Conservation (phyloP, 2,113 vertebrate species). For the Enhydra lutris region DNA sequence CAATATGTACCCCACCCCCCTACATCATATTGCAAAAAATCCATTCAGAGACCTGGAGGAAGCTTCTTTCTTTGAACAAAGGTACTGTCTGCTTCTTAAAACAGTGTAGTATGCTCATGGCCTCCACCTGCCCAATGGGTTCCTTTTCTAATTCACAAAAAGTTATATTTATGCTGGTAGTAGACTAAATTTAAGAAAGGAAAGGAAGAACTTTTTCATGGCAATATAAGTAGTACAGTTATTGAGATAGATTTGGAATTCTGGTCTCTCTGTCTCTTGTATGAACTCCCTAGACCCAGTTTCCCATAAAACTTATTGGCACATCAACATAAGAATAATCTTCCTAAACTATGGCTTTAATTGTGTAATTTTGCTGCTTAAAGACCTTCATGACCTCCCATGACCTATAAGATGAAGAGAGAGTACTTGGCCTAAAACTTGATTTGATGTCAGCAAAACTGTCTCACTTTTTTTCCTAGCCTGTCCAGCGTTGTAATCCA, state of each 20-base stretch:
- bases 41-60: background rate
- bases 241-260: background rate
- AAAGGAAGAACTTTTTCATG: background rate
- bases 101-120: background rate
- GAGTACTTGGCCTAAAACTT: background rate
- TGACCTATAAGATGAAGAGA: background rate
- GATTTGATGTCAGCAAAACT: background rate
- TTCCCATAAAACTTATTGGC: background rate
- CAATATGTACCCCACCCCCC: background rate
- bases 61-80: background rate
- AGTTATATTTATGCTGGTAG: background rate
- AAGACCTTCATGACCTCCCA: background rate
- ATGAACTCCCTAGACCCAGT: background rate
- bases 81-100: background rate
- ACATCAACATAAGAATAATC: background rate
- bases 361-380: background rate
- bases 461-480: background rate
- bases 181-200: background rate
- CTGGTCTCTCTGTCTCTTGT: background rate
- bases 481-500: background rate
- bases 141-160: background rate
- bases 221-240: background rate
- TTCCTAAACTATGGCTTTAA: background rate
- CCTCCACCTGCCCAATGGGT: background rate
- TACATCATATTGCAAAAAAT: background rate